Evolutionary conservation across 2,888 invertebrate species (phyloP).

Genomic region (Torymus texanus): DNA sequence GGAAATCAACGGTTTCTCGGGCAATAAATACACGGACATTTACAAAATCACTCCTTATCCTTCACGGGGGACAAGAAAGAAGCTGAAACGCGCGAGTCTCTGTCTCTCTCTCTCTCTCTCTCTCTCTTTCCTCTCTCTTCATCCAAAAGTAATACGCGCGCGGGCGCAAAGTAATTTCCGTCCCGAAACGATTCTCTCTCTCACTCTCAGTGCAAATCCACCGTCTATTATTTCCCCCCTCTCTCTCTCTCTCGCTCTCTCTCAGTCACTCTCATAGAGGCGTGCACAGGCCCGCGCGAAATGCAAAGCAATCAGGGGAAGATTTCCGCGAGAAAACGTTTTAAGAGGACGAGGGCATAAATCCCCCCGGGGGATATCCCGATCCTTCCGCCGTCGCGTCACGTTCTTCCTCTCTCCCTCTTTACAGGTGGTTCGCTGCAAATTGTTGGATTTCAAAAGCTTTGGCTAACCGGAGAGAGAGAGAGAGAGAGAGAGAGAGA

Average conservation of each 20-base stretch:
- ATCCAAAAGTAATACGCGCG: too few relatives aligned
- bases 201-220: neutral
- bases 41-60: too few relatives aligned
- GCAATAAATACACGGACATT: too few relatives aligned
- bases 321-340: constrained; percentile 8
- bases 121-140: neutral
- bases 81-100: too few relatives aligned
- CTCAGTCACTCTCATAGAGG: neutral
- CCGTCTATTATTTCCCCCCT: constrained; percentile 8
- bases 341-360: neutral
- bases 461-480: too few relatives aligned
- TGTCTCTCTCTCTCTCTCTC: neutral
- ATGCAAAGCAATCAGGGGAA: constrained; percentile 28
- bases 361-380: constrained; percentile 9
- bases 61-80: too few relatives aligned
- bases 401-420: neutral
- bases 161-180: too few relatives aligned
- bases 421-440: constrained; percentile 18
- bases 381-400: neutral
- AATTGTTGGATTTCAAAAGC: constrained; percentile 31
- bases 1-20: too few relatives aligned
- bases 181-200: neutral
- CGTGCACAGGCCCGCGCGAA: neutral
- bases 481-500: too few relatives aligned
- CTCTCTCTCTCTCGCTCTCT: neutral